These are phyloP conservation scores for Aepyceros melampus DNA, from an alignment of 2,113 vertebrate species.

Conservation along the genomic window DNA sequence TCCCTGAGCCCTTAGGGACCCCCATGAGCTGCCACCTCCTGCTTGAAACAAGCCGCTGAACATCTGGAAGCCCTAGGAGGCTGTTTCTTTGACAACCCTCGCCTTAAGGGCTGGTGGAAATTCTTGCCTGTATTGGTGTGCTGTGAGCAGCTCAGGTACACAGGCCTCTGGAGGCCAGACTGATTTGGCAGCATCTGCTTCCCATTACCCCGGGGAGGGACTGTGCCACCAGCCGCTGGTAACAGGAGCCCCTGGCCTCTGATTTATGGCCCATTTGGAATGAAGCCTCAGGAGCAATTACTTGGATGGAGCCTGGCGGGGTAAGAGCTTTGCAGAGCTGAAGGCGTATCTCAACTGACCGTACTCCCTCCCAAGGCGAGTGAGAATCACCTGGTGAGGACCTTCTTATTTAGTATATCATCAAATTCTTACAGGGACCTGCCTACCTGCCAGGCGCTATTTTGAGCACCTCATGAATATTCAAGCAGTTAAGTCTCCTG, in stretches of 20 bases:
- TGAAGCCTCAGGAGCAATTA: neutral
- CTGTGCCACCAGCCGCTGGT: neutral
- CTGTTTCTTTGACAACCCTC: neutral
- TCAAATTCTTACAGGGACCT: neutral
- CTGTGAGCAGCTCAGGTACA: slow-evolving; percentile 14
- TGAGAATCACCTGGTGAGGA: neutral
- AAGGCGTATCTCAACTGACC: neutral
- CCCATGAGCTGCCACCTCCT: neutral
- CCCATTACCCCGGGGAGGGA: neutral
- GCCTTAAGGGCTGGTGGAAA: neutral
- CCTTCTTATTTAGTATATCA: neutral
- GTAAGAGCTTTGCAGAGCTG: neutral
- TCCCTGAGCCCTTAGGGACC: neutral
- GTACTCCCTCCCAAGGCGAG: too few relatives aligned
- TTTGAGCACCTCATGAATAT: neutral
- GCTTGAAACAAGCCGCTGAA: neutral
- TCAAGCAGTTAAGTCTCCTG: neutral
- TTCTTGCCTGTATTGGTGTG: neutral
- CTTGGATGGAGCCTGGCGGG: neutral
- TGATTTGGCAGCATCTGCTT: slow-evolving; percentile 44
- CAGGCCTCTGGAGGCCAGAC: neutral
- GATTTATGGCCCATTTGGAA: slow-evolving; percentile 39
- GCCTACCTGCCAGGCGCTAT: neutral
- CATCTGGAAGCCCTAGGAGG: slow-evolving; percentile 17
- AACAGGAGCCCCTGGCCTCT: slow-evolving; percentile 34